Conservation (phyloP, 2,888 invertebrate genomes). For the Idaea straminata region DNA sequence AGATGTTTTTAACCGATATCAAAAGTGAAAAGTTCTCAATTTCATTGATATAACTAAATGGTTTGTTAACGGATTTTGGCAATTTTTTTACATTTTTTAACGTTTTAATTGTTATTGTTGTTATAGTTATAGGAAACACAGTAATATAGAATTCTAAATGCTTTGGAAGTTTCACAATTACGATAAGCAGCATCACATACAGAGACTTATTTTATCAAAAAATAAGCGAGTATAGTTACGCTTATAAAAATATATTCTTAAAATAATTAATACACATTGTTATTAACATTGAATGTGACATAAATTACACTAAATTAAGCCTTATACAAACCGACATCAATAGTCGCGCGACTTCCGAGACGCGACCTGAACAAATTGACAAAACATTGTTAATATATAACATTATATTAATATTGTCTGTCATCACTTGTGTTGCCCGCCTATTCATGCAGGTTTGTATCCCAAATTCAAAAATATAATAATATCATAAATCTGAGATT, state of each 20-base stretch:
- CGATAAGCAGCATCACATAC: not conserved
- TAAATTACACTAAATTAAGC: not conserved
- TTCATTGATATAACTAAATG: too few species aligned
- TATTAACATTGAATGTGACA: not conserved
- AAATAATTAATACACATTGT: not conserved
- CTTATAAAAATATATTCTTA: not conserved
- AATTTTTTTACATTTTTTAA: not conserved
- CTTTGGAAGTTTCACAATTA: not conserved
- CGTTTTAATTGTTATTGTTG: too few species aligned
- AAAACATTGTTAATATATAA: too few species aligned
- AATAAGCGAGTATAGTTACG: not conserved
- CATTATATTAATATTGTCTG: too few species aligned
- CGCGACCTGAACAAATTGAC: not conserved
- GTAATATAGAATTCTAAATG: not conserved
- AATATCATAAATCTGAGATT: constrained; percentile 44
- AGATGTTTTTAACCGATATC: too few species aligned
- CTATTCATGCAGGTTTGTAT: constrained; percentile 10
- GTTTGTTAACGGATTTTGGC: not conserved
- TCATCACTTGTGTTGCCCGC: not conserved
- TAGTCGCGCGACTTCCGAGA: not conserved
- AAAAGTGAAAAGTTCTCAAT: too few species aligned
- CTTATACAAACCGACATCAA: not conserved
- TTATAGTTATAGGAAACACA: not conserved
- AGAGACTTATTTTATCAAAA: not conserved
- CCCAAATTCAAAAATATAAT: constrained; percentile 29